These are phyloP conservation scores for Cirrhinus molitorella DNA, from an alignment of 2,797 vertebrate species.

Conservation along the genomic window DNA sequence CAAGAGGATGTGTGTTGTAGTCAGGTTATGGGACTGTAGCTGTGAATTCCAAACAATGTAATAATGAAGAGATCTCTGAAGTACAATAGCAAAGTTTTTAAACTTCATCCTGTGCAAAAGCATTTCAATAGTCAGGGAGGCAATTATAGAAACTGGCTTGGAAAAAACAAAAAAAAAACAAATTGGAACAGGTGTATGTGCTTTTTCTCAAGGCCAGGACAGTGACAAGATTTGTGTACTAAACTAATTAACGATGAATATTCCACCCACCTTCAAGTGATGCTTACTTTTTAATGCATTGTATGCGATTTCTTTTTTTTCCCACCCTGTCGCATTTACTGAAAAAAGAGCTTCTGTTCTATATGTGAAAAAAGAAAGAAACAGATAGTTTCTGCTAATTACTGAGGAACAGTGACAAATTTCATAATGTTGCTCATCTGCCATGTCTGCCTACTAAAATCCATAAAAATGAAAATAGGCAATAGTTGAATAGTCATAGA, in stretches of 20 bases:
- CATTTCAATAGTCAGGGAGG: constrained; percentile 19
- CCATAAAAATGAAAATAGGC: not conserved
- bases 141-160: constrained; percentile 33
- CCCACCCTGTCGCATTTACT: not conserved
- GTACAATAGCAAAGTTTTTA: constrained; percentile 12
- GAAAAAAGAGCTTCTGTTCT: constrained; percentile 5
- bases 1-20: constrained; percentile 20
- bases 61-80: constrained; percentile 27
- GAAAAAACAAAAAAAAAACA: constrained; percentile 7
- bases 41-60: not conserved
- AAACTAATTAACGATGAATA: constrained; percentile 52
- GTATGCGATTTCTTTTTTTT: not conserved
- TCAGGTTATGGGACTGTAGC: constrained; percentile 10
- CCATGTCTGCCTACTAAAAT: not conserved
- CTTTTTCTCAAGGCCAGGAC: constrained; percentile 48
- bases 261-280: constrained; percentile 45
- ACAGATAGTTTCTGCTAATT: constrained; percentile 41
- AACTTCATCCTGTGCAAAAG: constrained; percentile 7
- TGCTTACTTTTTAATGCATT: constrained; percentile 14
- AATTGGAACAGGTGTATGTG: constrained; percentile 27
- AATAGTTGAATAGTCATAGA: not conserved
- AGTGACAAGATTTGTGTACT: constrained; percentile 40
- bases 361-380: not conserved
- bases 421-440: constrained; percentile 36
- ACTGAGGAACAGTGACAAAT: constrained; percentile 30